These are phyloP conservation scores for Vireo griseus DNA, from an alignment of 2,797 vertebrate genomes.

Conservation along the genomic window DNA sequence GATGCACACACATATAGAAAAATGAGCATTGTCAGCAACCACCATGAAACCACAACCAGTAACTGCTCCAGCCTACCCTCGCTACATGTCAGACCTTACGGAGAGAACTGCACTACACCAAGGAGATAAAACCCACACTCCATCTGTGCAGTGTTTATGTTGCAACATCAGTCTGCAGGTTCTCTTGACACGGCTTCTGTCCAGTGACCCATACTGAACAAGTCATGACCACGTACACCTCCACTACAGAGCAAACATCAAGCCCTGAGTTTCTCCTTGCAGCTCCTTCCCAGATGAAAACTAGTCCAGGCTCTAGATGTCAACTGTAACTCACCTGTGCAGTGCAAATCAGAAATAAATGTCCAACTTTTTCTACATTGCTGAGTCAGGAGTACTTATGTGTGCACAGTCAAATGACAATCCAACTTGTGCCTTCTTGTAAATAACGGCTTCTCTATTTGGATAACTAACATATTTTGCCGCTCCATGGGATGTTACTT, in stretches of 20 bases:
- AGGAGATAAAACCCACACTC: not conserved
- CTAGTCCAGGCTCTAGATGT: not conserved
- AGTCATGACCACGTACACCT: not conserved
- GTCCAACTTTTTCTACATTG: not conserved
- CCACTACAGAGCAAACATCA: not conserved
- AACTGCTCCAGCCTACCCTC: not conserved
- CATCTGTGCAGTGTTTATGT: not conserved
- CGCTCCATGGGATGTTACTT: not conserved
- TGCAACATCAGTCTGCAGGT: not conserved
- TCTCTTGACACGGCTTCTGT: not conserved
- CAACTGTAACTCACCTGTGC: not conserved
- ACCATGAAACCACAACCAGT: not conserved
- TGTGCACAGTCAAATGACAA: not conserved
- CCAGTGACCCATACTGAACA: not conserved
- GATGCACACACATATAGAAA: not conserved
- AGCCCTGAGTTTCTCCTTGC: not conserved
- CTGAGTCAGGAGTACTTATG: not conserved
- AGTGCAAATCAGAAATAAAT: not conserved
- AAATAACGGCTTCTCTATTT: not conserved
- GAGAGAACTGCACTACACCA: not conserved
- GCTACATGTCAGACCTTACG: fast-evolving
- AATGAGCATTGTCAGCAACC: not conserved
- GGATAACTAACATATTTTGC: not conserved
- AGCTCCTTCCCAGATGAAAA: not conserved
- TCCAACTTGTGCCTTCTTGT: not conserved